Evolutionary conservation across 1,140 invertebrate genomes (phyloP), one percentile per base, ranked within the genome.

Genomic region (Pinna nobilis): DNA sequence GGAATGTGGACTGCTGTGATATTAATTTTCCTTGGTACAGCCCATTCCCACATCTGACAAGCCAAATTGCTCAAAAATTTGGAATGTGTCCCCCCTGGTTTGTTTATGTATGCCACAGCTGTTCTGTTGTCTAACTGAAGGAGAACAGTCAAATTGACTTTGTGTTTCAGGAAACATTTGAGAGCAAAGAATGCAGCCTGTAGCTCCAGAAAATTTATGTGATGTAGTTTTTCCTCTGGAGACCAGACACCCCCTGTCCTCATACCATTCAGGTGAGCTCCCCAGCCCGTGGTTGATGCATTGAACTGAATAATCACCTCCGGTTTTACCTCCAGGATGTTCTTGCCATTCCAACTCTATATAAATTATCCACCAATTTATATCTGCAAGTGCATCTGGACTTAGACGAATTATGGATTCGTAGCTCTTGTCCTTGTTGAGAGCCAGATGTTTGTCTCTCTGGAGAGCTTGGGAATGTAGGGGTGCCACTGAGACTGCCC

Each of bases 61-160:
- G 39, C 39, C 39, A 44, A 44, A 44, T 44, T 44, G 39, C 39
- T 44, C 39, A 44, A 44, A 44, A 44, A 9, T 44, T 44, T 44
- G 9, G 39, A 44, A 44, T 44, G 39, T 44, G 39, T n/a, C 39
- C 39, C 39, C 39, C 39, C n/a, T 44, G 39, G 39, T 35, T 59
- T 59, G 55, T 59, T 59, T 35, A 59, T 35, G 33, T 59, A 59
- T 2, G 33, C 55, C 30, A 59, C 32, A 32, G 55, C 55, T 9
- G 55, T 59, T 37, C n/a, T 59, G 28, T 33, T 59, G 69, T 71
- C 69, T 9, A 33, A 44, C 39, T 71, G 60, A 35, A 59, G 3
- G 15, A 59, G 30, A n/a, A 59, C 32, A 35, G 28, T 25, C n/a
- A 20, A 23, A 2, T 59, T 59, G 7, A 9, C 23, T 4, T 9